These are phyloP conservation scores for Ursus arctos DNA, from an alignment of 2,113 vertebrate genomes.

Conservation along the genomic window DNA sequence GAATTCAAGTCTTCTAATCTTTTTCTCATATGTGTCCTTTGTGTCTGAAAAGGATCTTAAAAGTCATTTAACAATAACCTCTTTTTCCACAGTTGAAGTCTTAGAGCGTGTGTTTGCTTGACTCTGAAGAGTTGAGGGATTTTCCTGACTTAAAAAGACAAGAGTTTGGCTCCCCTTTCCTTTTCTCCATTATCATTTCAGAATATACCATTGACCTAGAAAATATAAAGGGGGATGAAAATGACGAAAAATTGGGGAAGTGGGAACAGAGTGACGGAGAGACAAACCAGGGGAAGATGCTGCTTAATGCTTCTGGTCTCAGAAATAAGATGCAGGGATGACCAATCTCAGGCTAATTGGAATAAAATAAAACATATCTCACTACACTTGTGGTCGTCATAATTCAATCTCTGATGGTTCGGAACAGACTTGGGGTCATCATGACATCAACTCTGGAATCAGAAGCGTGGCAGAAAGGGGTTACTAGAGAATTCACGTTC, in stretches of 20 bases:
- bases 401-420: conserved; percentile 56
- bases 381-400: background rate
- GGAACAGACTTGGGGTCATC: background rate
- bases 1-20: conserved; percentile 21
- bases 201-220: background rate
- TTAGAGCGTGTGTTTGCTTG: background rate
- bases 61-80: background rate
- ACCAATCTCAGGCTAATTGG: conserved; percentile 5
- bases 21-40: conserved; percentile 45
- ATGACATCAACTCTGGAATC: background rate
- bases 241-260: background rate
- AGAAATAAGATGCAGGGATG: conserved; percentile 22
- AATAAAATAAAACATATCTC: background rate
- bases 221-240: background rate
- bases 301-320: background rate
- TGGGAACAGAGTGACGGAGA: background rate
- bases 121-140: background rate
- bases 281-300: background rate
- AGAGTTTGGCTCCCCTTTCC: background rate
- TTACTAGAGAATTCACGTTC: background rate
- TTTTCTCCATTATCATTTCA: background rate
- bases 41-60: conserved; percentile 1
- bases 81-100: background rate
- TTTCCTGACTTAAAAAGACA: background rate
- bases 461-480: background rate